Evolutionary conservation across 2,113 vertebrate genomes (phyloP), one percentile per base, ranked within the genome.

Genomic region (Otocyon megalotis): DNA sequence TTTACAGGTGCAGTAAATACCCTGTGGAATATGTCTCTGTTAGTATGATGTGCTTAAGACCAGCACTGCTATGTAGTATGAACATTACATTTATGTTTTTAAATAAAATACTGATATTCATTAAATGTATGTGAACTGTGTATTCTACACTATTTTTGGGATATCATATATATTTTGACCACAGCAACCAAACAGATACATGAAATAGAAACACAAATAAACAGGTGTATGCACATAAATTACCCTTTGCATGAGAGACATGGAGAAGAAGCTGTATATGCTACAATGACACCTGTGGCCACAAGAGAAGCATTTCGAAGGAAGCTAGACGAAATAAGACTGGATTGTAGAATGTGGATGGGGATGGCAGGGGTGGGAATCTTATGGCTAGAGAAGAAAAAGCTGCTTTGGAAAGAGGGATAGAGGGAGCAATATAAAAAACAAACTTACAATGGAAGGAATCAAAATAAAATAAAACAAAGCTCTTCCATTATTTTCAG

Each of bases 381-480:
- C 71, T 80, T 67, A 77, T 6, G 43, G 50, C 24, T 54, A 77
- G 77, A 89, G 60, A 88, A 89, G 65, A 69, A 35, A 96, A 93
- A 90, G 83, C 17, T 95, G 82, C 43, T 88, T 95, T 77, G 54
- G 48, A 95, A 90, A 95, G 37, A 83, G 14, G 17, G 28, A n/a
- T 2, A 95, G 56, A 77, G 88, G 85, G 96, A 98, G 69, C 77
- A 74, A 94, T 96, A 89, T 95, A 86, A 83, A 85, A 95, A 95
- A 35, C 35, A 87, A 96, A 95, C 16, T 53, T 80, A 85, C 91
- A 92, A 58, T 67, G 90, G 81, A 96, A 98, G 76, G 60, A 94
- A 97, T 86, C 22, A 93, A 96, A 97, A 79, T 95, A 95, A 97
- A 94, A 93, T 89, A 93, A 94, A 97, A 84, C 69, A 85, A 98